These are phyloP conservation scores for Oncorhynchus gorbuscha DNA, from an alignment of 2,113 vertebrate genomes.

Conservation along the genomic window DNA sequence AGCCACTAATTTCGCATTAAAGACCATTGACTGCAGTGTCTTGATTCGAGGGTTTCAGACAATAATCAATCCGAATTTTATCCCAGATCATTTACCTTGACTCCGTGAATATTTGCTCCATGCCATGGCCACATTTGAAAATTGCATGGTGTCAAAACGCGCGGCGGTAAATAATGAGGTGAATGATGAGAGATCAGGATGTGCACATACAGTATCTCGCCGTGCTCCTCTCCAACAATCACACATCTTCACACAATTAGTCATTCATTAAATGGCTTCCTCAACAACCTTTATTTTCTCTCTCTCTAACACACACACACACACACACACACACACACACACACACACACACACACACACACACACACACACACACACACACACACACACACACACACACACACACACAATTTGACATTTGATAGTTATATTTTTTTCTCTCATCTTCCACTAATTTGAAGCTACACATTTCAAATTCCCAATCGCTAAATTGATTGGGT, in stretches of 20 bases:
- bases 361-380: no score
- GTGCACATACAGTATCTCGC: conserved; percentile 9
- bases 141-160: conserved; percentile 72
- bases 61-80: conserved; percentile 99
- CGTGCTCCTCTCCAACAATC: not conserved
- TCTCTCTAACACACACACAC: not conserved
- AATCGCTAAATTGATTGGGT: no score
- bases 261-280: conserved; percentile 1
- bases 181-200: conserved; percentile 58
- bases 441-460: no score
- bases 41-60: conserved; percentile 98
- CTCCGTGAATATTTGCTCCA: conserved; percentile 91
- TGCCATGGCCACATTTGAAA: conserved; percentile 53
- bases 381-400: no score
- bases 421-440: no score
- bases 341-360: no score
- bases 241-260: not conserved
- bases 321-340: not conserved
- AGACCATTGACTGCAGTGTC: conserved; percentile 98
- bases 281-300: not conserved
- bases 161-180: conserved; percentile 53
- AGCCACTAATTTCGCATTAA: conserved; percentile 99
- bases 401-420: no score
- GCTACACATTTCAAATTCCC: no score
- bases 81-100: conserved; percentile 98